Conservation (phyloP, 2,888 invertebrate genomes). For the Eilema griseolum region DNA sequence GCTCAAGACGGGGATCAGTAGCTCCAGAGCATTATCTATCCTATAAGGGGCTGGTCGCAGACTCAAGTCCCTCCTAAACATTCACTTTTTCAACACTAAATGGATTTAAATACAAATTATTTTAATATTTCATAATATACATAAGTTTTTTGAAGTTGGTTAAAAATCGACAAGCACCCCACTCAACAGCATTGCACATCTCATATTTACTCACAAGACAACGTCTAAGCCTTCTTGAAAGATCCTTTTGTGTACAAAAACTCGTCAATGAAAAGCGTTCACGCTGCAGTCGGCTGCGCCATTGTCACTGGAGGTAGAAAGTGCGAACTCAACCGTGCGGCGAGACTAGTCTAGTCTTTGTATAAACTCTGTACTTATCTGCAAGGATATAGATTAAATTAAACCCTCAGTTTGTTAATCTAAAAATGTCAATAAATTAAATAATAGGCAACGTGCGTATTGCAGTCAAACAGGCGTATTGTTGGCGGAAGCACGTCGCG, state of each 20-base stretch:
- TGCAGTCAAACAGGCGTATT: no score
- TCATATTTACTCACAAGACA: background rate
- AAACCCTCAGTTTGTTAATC: background rate
- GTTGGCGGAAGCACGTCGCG: no score
- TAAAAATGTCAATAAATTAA: no score
- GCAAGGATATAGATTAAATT: slow-evolving; percentile 14
- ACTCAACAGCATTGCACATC: background rate
- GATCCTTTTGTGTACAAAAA: slow-evolving; percentile 7
- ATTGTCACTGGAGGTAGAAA: background rate
- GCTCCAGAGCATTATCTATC: no score
- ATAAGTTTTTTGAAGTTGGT: background rate
- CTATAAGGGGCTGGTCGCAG: no score
- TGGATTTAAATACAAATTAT: no score
- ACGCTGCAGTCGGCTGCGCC: background rate
- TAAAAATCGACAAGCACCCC: background rate
- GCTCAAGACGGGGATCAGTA: no score
- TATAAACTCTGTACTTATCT: slow-evolving; percentile 6
- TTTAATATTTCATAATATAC: no score
- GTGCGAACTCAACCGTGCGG: slow-evolving; percentile 7
- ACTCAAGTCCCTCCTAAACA: no score
- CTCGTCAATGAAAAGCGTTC: slow-evolving; percentile 12
- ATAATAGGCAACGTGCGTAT: no score
- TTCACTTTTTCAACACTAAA: no score
- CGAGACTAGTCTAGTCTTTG: slow-evolving; percentile 19
- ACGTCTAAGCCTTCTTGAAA: background rate